phyloP scores from a whole-genome alignment of 2,113 vertebrate genomes.

The Amblyopsis rosae region DNA sequence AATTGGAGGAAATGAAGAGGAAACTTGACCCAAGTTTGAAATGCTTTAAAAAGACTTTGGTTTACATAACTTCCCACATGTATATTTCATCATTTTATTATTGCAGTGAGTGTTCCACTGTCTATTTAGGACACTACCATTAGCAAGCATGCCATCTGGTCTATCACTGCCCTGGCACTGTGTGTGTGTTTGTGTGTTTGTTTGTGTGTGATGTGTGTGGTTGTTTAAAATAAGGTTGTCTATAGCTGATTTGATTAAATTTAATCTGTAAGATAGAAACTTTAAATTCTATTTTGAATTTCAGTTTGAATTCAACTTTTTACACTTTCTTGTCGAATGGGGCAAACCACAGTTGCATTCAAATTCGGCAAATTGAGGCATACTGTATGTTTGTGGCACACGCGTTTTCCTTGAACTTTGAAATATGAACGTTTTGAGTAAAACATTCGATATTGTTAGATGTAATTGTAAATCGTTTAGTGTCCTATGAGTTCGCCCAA shows the following conservation, averaged over 20 bases:
- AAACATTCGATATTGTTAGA: no score
- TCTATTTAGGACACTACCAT: conserved; percentile 53
- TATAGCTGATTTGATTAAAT: not conserved
- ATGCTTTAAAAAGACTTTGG: conserved; percentile 21
- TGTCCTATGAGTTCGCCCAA: no score
- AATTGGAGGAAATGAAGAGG: conserved; percentile 11
- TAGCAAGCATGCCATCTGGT: conserved; percentile 47
- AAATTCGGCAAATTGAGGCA: no score
- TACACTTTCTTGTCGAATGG: no score
- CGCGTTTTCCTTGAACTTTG: no score
- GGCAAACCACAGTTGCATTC: no score
- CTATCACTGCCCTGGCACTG: conserved; percentile 27
- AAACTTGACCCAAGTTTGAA: conserved; percentile 13
- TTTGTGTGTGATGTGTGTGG: conserved; percentile 24
- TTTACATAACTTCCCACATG: not conserved
- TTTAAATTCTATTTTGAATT: no score
- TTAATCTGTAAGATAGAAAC: not conserved
- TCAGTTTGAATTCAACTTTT: no score
- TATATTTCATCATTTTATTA: conserved; percentile 18
- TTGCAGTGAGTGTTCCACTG: conserved; percentile 21
- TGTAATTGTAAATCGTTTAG: no score
- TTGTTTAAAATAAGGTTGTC: no score
- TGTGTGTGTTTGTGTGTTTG: conserved; percentile 5
- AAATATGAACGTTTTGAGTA: no score
- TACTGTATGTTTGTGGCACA: no score